A percentile compares a stretch with the other conserved stretches of the same genome.
phyloP scores from a whole-genome alignment of 2,888 invertebrate genomes.

The Hyles lineata region DNA sequence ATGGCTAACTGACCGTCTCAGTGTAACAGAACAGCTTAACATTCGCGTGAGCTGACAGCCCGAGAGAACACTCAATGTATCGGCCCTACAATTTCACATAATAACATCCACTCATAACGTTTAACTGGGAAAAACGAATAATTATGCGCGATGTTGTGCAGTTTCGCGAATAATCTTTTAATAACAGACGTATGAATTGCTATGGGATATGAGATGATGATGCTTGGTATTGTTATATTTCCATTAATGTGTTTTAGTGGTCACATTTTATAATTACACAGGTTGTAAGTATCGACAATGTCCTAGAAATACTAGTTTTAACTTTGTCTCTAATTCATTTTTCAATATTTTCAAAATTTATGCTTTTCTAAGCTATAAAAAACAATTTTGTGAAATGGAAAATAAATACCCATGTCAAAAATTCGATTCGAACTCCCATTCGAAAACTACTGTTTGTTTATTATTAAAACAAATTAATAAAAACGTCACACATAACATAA shows the following conservation, averaged over 20 bases:
- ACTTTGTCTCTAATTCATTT: no score
- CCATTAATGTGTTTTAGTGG: background rate
- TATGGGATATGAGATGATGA: background rate
- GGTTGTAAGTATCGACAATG: background rate
- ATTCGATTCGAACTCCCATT: no score
- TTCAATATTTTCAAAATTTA: no score
- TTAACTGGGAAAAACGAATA: slow-evolving; percentile 27
- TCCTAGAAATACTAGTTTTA: no score
- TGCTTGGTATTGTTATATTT: background rate
- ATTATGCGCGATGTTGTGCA: slow-evolving; percentile 8
- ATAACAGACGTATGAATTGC: slow-evolving; percentile 10
- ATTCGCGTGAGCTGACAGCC: slow-evolving; percentile 5
- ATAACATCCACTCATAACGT: slow-evolving; percentile 25
- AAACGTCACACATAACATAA: no score
- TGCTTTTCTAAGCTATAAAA: no score
- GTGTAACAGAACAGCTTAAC: no score
- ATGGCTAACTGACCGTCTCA: no score
- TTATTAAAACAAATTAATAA: no score
- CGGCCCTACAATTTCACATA: slow-evolving; percentile 29
- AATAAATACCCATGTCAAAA: no score
- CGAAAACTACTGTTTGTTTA: no score
- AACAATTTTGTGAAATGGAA: no score
- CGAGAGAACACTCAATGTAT: slow-evolving; percentile 28
- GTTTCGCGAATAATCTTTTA: slow-evolving; percentile 20
- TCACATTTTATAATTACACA: background rate